Base-by-base conservation (phyloP, 2,888 invertebrate genomes). In the Cacoxenus indagator region DNA sequence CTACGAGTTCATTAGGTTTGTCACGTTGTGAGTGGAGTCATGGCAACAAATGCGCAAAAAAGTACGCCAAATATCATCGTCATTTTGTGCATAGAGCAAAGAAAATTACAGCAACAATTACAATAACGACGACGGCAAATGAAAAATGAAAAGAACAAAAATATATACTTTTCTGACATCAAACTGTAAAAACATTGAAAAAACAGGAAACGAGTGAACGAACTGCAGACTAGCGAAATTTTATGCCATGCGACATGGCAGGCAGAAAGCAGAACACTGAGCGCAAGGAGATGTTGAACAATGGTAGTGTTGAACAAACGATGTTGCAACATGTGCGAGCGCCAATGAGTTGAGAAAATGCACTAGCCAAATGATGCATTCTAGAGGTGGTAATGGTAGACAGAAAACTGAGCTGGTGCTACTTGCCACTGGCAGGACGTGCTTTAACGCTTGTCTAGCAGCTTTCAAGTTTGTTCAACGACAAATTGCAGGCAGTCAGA, bases 381-480 rank as follows among this genome's bases (percentile, higher is more conserved):
- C 48, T 17, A 17, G n/a, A 48, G 54, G 8, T 8, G 9, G 4
- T 6, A 22, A 24, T 14, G 24, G 61, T 14, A n/a, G 26, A 4
- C 19, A 19, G 37, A 17, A 19, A 59, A 22, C 2, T 22, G 11
- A 51, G n/a, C n/a, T n/a, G n/a, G n/a, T n/a, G n/a, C n/a, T n/a
- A n/a, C n/a, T n/a, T 17, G 22, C 51, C 51, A 37, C 8, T 11
- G 54, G 57, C 71, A 65, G 82, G 73, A 81, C 80, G 80, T 81
- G 80, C 81, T 74, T 78, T 75, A 76, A 74, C 82, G 80, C 76
- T 71, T 75, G 78, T 82, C 75, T 81, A 77, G 65, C 72, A 81
- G 80, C 81, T 81, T 82, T 78, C 78, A 75, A 77, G 77, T 76
- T 77, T 80, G 81, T 75, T 76, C 78, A 78, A 80, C 75, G 70